These are phyloP conservation scores for Drosophila melanocephala DNA, from an alignment of 2,888 invertebrate species.

Conservation along the genomic window DNA sequence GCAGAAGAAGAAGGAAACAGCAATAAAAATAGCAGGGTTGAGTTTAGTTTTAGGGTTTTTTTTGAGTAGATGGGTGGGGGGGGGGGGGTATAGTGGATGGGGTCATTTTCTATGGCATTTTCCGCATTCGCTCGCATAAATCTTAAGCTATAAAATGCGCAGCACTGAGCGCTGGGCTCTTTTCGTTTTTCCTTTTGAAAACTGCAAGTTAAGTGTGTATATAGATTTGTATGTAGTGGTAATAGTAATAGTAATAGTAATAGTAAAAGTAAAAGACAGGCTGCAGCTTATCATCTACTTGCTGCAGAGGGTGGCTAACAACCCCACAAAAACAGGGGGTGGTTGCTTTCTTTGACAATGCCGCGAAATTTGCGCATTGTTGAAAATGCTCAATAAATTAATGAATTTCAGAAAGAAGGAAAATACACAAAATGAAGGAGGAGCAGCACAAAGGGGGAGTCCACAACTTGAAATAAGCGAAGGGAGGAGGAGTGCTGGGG, in stretches of 20 bases:
- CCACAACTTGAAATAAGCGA: background rate
- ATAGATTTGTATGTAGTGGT: background rate
- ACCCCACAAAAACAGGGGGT: conserved; percentile 1
- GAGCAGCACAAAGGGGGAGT: background rate
- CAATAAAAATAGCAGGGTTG: conserved; percentile 25
- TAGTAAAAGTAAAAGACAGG: conserved; percentile 7
- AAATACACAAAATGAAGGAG: background rate
- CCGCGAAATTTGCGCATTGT: conserved; percentile 26
- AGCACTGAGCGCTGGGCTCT: conserved; percentile 43
- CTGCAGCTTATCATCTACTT: conserved; percentile 26
- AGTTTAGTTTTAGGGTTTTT: background rate
- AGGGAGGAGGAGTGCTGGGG: background rate
- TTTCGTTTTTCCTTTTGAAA: conserved; percentile 10
- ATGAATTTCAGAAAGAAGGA: conserved; percentile 15
- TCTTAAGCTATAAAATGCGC: conserved; percentile 74
- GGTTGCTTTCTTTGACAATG: conserved; percentile 12
- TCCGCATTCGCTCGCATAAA: conserved; percentile 74
- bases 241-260: background rate
- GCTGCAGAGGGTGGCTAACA: conserved; percentile 15
- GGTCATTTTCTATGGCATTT: conserved; percentile 63
- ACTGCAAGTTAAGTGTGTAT: background rate
- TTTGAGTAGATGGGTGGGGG: too few relatives aligned
- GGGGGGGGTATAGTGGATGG: background rate
- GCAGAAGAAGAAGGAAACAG: conserved; percentile 10
- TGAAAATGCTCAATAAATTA: conserved; percentile 43